Percentiles rank a stretch among this genome's conserved stretches.
Evolutionary conservation across 2,113 vertebrate species (phyloP).

Genomic region (Prinia subflava): DNA sequence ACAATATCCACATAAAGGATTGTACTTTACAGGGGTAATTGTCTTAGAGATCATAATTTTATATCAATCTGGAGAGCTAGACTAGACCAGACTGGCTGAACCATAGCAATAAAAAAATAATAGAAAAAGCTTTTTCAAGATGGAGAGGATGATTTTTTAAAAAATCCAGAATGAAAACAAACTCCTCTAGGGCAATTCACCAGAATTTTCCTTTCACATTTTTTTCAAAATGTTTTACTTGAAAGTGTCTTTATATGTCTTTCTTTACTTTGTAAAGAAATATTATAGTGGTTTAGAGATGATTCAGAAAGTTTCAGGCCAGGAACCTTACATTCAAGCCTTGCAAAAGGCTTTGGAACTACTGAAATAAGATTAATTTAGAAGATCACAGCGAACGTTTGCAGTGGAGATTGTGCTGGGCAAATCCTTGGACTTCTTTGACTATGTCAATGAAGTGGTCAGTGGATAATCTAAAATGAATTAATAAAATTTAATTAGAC

Average conservation of each 20-base stretch:
- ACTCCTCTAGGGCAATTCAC: background rate
- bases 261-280: background rate
- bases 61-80: background rate
- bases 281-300: background rate
- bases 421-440: background rate
- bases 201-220: background rate
- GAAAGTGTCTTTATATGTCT: background rate
- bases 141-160: background rate
- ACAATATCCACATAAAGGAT: background rate
- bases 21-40: background rate
- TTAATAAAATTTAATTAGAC: background rate
- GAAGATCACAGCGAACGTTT: background rate
- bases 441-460: background rate
- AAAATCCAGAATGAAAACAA: background rate
- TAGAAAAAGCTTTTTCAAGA: background rate
- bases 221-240: background rate
- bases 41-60: background rate
- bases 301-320: background rate
- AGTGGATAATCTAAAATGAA: background rate
- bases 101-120: background rate
- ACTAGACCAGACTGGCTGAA: background rate
- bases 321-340: background rate
- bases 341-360: background rate
- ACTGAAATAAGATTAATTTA: background rate
- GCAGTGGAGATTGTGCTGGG: background rate